Base-by-base conservation (phyloP, 30 jellyfish, hydroid and myxozoan species). In the Aurelia aurita region DNA sequence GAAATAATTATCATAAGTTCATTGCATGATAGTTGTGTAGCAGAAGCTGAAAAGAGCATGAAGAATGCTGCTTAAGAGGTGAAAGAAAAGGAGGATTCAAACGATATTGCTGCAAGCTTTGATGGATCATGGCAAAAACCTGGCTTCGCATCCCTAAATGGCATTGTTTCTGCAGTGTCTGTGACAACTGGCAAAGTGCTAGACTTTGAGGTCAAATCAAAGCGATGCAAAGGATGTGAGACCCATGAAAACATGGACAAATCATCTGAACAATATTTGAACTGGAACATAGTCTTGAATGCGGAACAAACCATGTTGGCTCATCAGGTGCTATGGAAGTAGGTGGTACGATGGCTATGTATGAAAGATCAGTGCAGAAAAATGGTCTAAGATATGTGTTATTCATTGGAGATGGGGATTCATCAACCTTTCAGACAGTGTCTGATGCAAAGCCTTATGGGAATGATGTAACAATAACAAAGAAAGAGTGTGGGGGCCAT, bases 11-110 rank as follows among this genome's bases (percentile, higher is more conserved):
- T n/a, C n/a, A n/a, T n/a, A n/a, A n/a, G n/a, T n/a, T n/a, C n/a
- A n/a, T n/a, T n/a, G n/a, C n/a, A n/a, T n/a, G n/a, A n/a, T n/a
- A n/a, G n/a, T n/a, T n/a, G n/a, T n/a, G n/a, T n/a, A n/a, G n/a
- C n/a, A n/a, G n/a, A n/a, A n/a, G n/a, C n/a, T n/a, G n/a, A n/a
- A 22, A 66, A 66, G n/a, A 66, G 78, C 78, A 66, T 31, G 78
- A 21, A 66, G 57, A 16, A 10, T 21, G 78, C 78, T 14, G 78
- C 57, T 66, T 54, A 66, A 66, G 78, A 66, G 29, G 55, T 66
- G 18, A 16, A 66, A 66, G 78, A 21, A 10, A 10, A 19, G 57
- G 21, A 21, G 12, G n/a, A 11, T 6, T 19, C 78, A 66, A 8
- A 10, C 6, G 78, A 66, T 31, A 15, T 66, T 25, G 78, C 78